Evolutionary conservation across 2,797 vertebrate species (phyloP), one percentile per base, ranked within the genome.

Genomic region (Lates japonicus): DNA sequence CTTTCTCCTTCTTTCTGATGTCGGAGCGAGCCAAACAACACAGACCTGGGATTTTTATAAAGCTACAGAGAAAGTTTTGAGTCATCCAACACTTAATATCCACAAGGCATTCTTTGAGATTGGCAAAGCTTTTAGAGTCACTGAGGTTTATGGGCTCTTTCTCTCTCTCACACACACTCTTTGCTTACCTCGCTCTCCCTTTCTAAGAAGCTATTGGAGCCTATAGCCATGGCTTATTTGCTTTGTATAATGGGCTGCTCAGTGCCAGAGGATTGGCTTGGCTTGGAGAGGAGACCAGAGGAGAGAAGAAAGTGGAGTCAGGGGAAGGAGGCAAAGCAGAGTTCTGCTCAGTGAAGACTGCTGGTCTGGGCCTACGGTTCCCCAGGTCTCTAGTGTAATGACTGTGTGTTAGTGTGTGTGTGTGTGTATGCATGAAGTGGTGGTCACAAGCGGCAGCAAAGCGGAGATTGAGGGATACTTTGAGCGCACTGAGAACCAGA

Each of bases 221-320:
- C 88, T 89, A 87, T 86, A 78, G 82, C 89, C 73, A 70, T 78
- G 93, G 90, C 88, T 92, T 94, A 90, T 95, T 95, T 94, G 86
- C 89, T 82, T 83, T 89, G 86, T 90, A 88, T 94, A 93, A 94
- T 93, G 74, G 91, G 75, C 71, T 85, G 74, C 86, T 89, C 86
- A 63, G 76, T 92, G 90, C 91, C 89, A 93, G 90, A 90, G 90
- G 84, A 93, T 84, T 84, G 90, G 78, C 84, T 90, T 87, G 90
- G 90, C 91, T 79, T 76, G 70, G 76, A 91, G 86, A 67, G 75
- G 74, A 86, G 74, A 87, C 79, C 70, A 74, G 81, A 83, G 82
- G 78, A 83, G 51, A 82, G 76, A 49, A 75, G 80, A 82, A 63
- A 79, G 76, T 62, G 61, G 76, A 83, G 70, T 70, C 55, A 13